A percentile compares a stretch with the other conserved stretches of the same genome.
Conservation (phyloP, 2,797 vertebrate species). For the Podarcis lilfordi region DNA sequence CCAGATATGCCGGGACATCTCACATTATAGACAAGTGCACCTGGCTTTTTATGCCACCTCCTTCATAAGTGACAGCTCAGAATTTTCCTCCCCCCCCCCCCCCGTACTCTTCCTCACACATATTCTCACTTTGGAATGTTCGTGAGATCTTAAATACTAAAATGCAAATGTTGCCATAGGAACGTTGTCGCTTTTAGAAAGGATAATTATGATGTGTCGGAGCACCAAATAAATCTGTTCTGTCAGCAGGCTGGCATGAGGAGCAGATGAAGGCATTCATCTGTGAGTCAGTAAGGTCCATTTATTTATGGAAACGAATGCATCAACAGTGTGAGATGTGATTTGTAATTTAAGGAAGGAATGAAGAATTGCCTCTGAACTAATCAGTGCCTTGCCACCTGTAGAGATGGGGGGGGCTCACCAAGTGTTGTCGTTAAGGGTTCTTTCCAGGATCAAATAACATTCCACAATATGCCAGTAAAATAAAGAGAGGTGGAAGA, state of each 20-base stretch:
- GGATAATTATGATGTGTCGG: constrained; percentile 40
- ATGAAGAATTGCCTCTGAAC: constrained; percentile 35
- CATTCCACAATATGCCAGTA: not conserved
- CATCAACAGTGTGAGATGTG: constrained; percentile 31
- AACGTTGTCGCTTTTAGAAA: constrained; percentile 53
- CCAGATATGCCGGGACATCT: not conserved
- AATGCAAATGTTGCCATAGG: constrained; percentile 62
- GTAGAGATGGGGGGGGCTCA: not conserved
- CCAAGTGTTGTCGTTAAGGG: not conserved
- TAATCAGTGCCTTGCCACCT: constrained; percentile 31
- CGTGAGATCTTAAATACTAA: constrained; percentile 50
- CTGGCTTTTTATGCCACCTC: constrained; percentile 37
- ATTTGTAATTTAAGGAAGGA: constrained; percentile 63
- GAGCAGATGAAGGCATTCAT: constrained; percentile 63
- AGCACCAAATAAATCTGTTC: constrained; percentile 53
- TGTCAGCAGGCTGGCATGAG: constrained; percentile 52
- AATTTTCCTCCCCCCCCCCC: not conserved
- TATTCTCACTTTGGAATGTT: constrained; percentile 50
- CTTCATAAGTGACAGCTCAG: constrained; percentile 43
- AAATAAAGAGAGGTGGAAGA: not conserved
- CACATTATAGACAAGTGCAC: constrained; percentile 17
- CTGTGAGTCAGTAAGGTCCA: constrained; percentile 54
- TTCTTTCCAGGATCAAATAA: not conserved
- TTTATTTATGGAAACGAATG: constrained; percentile 68
- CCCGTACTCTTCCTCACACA: constrained; percentile 41